Evolutionary conservation across 1,140 invertebrate species (phyloP), one percentile per base, ranked within the genome.

Genomic region (Bombus cullumanus): DNA sequence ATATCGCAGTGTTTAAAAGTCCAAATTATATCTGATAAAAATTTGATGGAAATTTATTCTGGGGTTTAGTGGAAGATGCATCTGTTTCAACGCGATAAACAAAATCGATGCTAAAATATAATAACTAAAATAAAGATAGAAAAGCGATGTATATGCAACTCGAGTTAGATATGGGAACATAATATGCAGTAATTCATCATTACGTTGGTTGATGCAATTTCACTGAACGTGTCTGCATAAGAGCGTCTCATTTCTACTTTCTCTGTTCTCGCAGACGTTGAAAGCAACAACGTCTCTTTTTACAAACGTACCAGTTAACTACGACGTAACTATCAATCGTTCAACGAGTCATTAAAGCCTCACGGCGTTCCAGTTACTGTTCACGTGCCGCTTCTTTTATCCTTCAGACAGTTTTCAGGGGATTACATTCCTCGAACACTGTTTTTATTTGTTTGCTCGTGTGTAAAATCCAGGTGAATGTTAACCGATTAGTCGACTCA

Each of bases 131-230:
- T 62, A 13, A n/a, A 62, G 59, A n/a, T 28, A 28, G 28, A 28
- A 59, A 3, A 59, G 3, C 59, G 28, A 59, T 13, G 5, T 62
- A 34, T 9, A 18, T 2, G 34, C 3, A 22, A 34, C 9, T 68
- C 31, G 13, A 1, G 12, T 31, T 64, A 15, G 31, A 9, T 18
- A 37, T 4, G 18, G 6, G 8, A 22, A 53, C 47, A 6, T 53
- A 53, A 53, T 53, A 53, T 12, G 9, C 71, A 18, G 9, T 47
- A 34, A 43, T 78, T 69, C 22, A 3, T 62, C 59, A 28, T 84
- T 84, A 78, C 82, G 82, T 72, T 47, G 28, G 66, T 59, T 59
- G 82, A 79, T 71, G 82, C 66, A 84, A 84, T 25, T 78, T 76
- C 66, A 47, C 39, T 12, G 31, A 9, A 10, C 12, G 2, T n/a